Base-by-base conservation (phyloP, 2,888 invertebrate genomes). In the Apamea monoglypha region DNA sequence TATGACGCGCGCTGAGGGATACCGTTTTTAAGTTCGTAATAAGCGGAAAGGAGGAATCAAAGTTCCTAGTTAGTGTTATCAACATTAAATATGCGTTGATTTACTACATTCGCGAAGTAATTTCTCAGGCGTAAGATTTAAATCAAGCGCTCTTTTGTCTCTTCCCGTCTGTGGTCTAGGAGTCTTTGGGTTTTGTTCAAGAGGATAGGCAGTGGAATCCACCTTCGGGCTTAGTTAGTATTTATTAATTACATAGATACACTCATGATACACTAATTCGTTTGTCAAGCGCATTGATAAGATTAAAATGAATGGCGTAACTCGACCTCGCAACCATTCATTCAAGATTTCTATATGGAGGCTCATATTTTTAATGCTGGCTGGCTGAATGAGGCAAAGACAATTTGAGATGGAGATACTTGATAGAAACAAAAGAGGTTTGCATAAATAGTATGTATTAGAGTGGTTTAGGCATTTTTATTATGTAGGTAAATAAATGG, bases 141-240 rank as follows among this genome's bases (percentile, higher is more conserved):
- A 80, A 83, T 44, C 14, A 14, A 44, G 59, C 80, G 59, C 59
- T 59, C 50, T 80, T 80, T 67, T 25, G 76, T 76, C 18, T 50
- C 0, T 47, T 21, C 14, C 12, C 3, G 64, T 64, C 53, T 74
- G 12, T 70, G 47, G 7, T 64, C 2, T 25, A 25, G 7, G 56
- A 59, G 16, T 66, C n/a, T 73, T 36, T 36, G 36, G 14, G 25
- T 25, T 64, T 64, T 64, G 25, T 8, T 64, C 36, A 6, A 64
- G 25, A 64, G 25, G 10, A 36, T 59, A 70, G 53, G 25, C 70
- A 70, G 5, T 32, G 53, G 25, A 69, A 74, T 25, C 1, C 18
- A 2, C 32, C 44, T 18, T n/a, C n/a, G 32, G 16, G 56, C 29
- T 44, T 40, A n/a, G 10, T 56, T 36, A 40, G 40, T 73, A 63